Evolutionary conservation across 2,113 vertebrate genomes (phyloP).

Genomic region (Sinocyclocheilus rhinocerous): DNA sequence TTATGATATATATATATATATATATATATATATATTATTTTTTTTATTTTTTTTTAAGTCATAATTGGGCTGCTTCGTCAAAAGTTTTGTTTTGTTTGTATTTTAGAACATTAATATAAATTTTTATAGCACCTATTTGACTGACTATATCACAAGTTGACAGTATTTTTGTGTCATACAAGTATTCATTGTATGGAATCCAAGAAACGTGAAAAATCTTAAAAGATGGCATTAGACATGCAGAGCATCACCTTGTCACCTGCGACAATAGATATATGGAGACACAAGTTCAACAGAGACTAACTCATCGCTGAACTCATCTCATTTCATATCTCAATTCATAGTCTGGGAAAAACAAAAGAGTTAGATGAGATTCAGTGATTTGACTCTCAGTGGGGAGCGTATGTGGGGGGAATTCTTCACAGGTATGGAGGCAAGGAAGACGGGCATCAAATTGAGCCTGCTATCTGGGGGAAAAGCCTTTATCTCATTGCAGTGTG

Average conservation of each 20-base stretch:
- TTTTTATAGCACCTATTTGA: not conserved
- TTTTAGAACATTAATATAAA: too few species aligned
- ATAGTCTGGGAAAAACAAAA: constrained; percentile 43
- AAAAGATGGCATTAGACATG: constrained; percentile 27
- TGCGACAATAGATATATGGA: constrained; percentile 31
- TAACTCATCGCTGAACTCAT: not conserved
- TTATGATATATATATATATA: too few species aligned
- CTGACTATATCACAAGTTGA: not conserved
- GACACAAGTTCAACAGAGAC: constrained; percentile 22
- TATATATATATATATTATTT: too few species aligned
- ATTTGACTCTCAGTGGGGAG: constrained; percentile 48
- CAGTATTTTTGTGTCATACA: not conserved
- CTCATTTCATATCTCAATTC: constrained; percentile 31
- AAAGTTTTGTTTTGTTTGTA: not conserved
- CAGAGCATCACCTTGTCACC: constrained; percentile 5
- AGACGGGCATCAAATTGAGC: constrained; percentile 61
- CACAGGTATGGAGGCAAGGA: constrained; percentile 57
- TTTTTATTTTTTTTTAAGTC: too few species aligned
- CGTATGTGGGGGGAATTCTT: constrained; percentile 46
- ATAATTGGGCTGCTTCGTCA: not conserved
- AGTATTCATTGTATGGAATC: not conserved
- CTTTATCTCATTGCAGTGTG: constrained; percentile 71
- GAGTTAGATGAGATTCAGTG: constrained; percentile 54
- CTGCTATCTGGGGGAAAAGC: constrained; percentile 61
- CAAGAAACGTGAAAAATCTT: not conserved